phyloP scores from a whole-genome alignment of 2,888 invertebrate genomes.

The Eurytoma adleriae region DNA sequence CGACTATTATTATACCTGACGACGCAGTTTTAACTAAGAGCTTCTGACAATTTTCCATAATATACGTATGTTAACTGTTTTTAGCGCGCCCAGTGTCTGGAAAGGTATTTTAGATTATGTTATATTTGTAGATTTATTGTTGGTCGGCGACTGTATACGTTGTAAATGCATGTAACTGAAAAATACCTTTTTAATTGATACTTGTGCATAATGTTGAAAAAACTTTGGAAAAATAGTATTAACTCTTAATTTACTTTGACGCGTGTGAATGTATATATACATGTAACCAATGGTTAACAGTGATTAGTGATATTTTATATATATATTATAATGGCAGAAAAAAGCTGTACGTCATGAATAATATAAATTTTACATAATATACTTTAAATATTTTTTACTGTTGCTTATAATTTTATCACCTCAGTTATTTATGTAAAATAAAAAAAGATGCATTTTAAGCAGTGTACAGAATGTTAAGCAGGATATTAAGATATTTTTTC shows the following conservation, averaged over 20 bases:
- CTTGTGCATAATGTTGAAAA: conserved; percentile 48
- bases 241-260: conserved; percentile 52
- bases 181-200: conserved; percentile 47
- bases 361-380: conserved; percentile 53
- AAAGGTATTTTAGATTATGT: conserved; percentile 49
- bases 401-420: conserved; percentile 31
- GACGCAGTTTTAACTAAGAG: conserved; percentile 50
- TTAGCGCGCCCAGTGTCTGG: conserved; percentile 38
- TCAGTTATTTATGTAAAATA: conserved; percentile 43
- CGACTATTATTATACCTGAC: conserved; percentile 33
- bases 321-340: conserved; percentile 32
- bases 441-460: conserved; percentile 44
- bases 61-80: conserved; percentile 26
- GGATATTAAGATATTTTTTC: conserved; percentile 23
- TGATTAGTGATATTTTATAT: conserved; percentile 55
- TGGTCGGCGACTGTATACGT: conserved; percentile 33
- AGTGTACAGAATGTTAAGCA: conserved; percentile 36
- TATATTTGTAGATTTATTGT: conserved; percentile 39
- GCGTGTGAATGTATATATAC: conserved; percentile 50
- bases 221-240: conserved; percentile 53
- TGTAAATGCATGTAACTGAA: conserved; percentile 34
- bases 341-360: conserved; percentile 40
- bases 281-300: conserved; percentile 55
- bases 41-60: conserved; percentile 49
- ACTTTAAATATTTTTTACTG: conserved; percentile 41